Evolutionary conservation across 2,113 vertebrate genomes (phyloP).

Genomic region (Barnardius zonarius): DNA sequence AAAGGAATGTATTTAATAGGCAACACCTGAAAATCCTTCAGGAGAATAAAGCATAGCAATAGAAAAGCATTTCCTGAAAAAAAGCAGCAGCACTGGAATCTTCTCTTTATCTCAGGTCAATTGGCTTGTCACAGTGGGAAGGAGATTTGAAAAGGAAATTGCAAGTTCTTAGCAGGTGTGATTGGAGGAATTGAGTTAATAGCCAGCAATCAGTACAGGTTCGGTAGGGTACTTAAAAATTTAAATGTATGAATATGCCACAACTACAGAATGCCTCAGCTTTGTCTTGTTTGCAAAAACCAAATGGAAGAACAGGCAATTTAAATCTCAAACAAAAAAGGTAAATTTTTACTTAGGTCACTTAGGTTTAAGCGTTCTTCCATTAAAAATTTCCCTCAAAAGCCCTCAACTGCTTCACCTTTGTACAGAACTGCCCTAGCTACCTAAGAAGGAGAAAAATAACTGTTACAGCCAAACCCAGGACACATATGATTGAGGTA

Average conservation of each 20-base stretch:
- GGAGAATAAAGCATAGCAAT: constrained; percentile 19
- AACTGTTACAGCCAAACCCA: background rate
- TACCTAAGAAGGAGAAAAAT: background rate
- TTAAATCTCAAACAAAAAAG: background rate
- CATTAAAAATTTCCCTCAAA: background rate
- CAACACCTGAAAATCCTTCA: constrained; percentile 48
- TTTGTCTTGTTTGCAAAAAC: constrained; percentile 35
- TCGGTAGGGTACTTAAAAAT: constrained; percentile 34
- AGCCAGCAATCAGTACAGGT: constrained; percentile 38
- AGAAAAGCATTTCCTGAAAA: constrained; percentile 33
- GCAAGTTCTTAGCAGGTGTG: constrained; percentile 56
- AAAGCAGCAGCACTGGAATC: constrained; percentile 38
- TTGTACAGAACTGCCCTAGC: background rate
- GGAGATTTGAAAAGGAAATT: constrained; percentile 56
- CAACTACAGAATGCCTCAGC: constrained; percentile 15
- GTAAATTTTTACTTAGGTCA: background rate
- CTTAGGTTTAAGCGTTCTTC: constrained; percentile 8
- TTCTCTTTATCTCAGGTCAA: constrained; percentile 48
- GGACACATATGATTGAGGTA: background rate
- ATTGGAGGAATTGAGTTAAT: constrained; percentile 31
- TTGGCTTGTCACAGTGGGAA: constrained; percentile 40
- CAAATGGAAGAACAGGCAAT: constrained; percentile 19
- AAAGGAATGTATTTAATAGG: constrained; percentile 60
- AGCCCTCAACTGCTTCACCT: background rate
- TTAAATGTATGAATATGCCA: background rate